Evolutionary conservation across 2,888 invertebrate species (phyloP).

Genomic region (Drosophila barbarae): DNA sequence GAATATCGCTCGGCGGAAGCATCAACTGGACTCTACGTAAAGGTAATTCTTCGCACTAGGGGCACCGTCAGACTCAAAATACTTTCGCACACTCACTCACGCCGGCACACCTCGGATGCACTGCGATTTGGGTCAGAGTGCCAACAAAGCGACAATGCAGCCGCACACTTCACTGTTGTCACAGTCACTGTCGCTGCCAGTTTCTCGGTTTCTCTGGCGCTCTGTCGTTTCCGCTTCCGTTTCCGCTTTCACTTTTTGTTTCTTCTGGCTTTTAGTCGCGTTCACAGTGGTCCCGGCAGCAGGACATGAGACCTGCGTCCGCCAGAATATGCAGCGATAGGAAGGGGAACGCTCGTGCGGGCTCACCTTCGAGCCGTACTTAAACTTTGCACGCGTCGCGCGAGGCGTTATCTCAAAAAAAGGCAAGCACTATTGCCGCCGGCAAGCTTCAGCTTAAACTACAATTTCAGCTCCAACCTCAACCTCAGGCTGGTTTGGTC

Average conservation of each 20-base stretch:
- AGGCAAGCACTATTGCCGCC: slow-evolving; percentile 41
- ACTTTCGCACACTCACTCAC: slow-evolving; percentile 14
- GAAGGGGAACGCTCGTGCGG: background rate
- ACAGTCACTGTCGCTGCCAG: slow-evolving; percentile 35
- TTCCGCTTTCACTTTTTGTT: slow-evolving; percentile 49
- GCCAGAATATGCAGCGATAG: slow-evolving; percentile 41
- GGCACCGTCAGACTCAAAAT: slow-evolving; percentile 17
- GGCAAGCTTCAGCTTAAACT: slow-evolving; percentile 19
- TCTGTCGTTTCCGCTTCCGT: slow-evolving; percentile 25
- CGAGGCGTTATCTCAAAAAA: slow-evolving; percentile 21
- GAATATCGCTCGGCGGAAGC: slow-evolving; percentile 55
- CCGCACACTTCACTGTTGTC: slow-evolving; percentile 50
- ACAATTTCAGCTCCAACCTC: slow-evolving; percentile 13
- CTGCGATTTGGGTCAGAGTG: slow-evolving; percentile 69
- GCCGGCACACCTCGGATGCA: slow-evolving; percentile 24
- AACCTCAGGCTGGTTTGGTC: slow-evolving; percentile 3
- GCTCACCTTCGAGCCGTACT: slow-evolving; percentile 15
- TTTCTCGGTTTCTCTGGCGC: slow-evolving; percentile 19
- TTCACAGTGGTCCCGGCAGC: slow-evolving; percentile 23
- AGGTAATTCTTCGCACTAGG: slow-evolving; percentile 36
- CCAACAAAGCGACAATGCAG: slow-evolving; percentile 63
- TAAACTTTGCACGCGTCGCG: slow-evolving; percentile 27
- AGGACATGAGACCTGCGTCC: slow-evolving; percentile 32
- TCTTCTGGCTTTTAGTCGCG: slow-evolving; percentile 41
- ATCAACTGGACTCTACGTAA: slow-evolving; percentile 58